Evolutionary conservation across 2,888 invertebrate species (phyloP), one percentile per base, ranked within the genome.

Genomic region (Mycalesis mineus): DNA sequence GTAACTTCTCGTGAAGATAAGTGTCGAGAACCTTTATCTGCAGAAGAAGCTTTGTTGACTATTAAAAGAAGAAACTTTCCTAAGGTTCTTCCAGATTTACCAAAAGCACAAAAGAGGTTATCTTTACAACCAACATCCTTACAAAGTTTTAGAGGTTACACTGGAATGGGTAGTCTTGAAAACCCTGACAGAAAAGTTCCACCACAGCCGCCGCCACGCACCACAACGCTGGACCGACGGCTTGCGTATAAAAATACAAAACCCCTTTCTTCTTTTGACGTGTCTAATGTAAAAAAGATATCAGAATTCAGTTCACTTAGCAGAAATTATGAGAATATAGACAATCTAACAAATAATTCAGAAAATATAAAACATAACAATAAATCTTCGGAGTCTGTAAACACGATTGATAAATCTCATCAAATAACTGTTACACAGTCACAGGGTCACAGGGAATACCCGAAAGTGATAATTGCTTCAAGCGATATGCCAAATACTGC

Each of bases 81-180:
- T 0, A 96, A 96, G 90, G 96, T 96, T 1, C 76, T 96, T 33
- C 96, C 96, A n/a, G 95, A 95, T 78, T 92, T 94, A 67, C 92
- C 93, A 1, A 88, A 81, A 67, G 69, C 80, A 37, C 89, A 90
- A 70, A 93, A 93, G 69, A 82, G 93, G n/a, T 81, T 93, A 55
- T 93, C 93, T 1, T 82, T 94, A 75, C 94, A 94, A 63, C 92
- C 92, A 3, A 83, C 84, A 5, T 66, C 77, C 56, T 75, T 89
- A 56, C 85, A 88, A 77, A 82, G 81, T 61, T 89, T 89, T 68
- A 73, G 81, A 56, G 74, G 78, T 51, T 82, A 71, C 61, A 65
- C 68, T 7, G 75, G 73, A 54, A 65, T 70, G 4, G 74, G 72
- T 47, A 77, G 69, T 67, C 61, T 68, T 62, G 87, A 87, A 51